Evolutionary conservation across 2,113 vertebrate genomes (phyloP), one percentile per base, ranked within the genome.

Genomic region (Eptesicus fuscus): DNA sequence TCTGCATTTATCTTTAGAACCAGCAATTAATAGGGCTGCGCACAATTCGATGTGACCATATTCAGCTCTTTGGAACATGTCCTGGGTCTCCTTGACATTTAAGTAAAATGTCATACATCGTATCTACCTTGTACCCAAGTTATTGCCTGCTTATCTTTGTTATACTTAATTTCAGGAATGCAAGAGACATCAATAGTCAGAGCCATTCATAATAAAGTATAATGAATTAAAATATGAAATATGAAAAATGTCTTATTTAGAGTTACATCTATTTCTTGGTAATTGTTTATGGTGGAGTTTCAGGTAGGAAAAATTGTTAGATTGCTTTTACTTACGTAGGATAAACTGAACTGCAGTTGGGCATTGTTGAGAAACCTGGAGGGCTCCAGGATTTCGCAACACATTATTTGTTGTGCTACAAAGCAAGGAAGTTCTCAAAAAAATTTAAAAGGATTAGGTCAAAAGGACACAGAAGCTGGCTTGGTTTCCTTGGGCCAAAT

Each of bases 1-100:
- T 23, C 47, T 70, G 28, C 37, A 10, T 84, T 86, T 92, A 7
- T 83, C 32, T 84, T 86, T 73, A 44, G 13, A 74, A 28, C 28
- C 40, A 59, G 23, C 28, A 70, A 10, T 80, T 86, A 77, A 74
- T 87, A 20, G n/a, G 9, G 28, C 78, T 65, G 14, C 5, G 35
- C 44, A 44, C 12, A 42, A 23, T 47, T 95, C 82, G 14, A 0
- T 77, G 16, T 37, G 22, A 47, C 32, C 89, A 4, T 83, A 65
- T 83, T 88, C 79, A 78, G 56, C 18, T 92, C 65, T 96, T 90
- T 53, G 76, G 84, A 67, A 83, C 63, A 2, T 83, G 32, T 83
- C 82, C 89, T 95, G 69, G 5, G 44, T 83, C 83, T 94, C 56
- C 74, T 93, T 96, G 87, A 86, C 53, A 87, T 95, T 96, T 77